Evolutionary conservation across 1,140 invertebrate genomes (phyloP), one percentile per base, ranked within the genome.

Genomic region (Neoseiulus cucumeris): DNA sequence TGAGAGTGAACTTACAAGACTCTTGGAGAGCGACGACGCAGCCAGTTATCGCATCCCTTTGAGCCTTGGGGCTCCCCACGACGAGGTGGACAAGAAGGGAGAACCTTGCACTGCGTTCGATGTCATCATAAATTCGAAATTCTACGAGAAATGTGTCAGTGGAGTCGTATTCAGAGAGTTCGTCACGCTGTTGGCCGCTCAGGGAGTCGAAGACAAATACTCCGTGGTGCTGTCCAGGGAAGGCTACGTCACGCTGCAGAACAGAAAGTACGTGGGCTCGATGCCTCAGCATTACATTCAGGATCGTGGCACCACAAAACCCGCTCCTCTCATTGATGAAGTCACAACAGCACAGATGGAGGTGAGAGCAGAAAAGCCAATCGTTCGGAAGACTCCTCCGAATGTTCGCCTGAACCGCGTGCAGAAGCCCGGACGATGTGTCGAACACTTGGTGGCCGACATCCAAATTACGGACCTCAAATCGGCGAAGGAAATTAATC

Each of bases 171-270:
- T 66, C 39, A 42, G 42, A 33, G 42, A 51, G 12, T 66, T 66
- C 25, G 39, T 66, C 0, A 30, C 64, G 9, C 42, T 65, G 28
- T 7, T 66, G 59, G 66, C 64, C 17, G 28, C 42, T 29, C 55
- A 66, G 42, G 66, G 64, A 1, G 18, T 66, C 7, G 66, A 66
- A 64, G 33, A 66, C 66, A 66, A 66, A 25, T 64, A 66, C 66
- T 28, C 25, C 12, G 7, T 66, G 12, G 18, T 42, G 20, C 33
- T 66, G n/a, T 59, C 59, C 7, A 28, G 66, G 22, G 42, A 28
- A 7, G 44, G n/a, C 22, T 18, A 45, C n/a, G 65, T 66, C 20
- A 64, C 39, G 2, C 66, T 66, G 29, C 29, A 65, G 42, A 65
- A 65, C 17, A 66, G 64, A 39, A 66, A 65, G 41, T 64, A 42